Conservation (phyloP, 2,113 vertebrate species). For the Varanus salvator region DNA sequence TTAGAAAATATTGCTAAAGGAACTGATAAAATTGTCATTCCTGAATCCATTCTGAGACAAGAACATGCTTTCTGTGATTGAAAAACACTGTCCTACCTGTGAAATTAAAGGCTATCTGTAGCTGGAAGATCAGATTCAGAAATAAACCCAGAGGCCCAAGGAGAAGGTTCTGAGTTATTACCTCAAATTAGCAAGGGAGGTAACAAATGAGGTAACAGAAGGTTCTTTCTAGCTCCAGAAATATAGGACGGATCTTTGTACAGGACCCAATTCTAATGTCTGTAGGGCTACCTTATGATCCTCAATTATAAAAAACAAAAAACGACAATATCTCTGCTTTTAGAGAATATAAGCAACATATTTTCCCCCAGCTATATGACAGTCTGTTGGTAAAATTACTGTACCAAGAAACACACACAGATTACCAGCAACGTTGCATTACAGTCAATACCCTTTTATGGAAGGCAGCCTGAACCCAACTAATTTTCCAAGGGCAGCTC, state of each 20-base stretch:
- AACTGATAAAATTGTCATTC: background rate
- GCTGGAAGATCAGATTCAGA: background rate
- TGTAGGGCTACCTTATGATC: background rate
- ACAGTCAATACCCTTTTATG: background rate
- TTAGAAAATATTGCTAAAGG: background rate
- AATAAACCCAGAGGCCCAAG: background rate
- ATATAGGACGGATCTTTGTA: background rate
- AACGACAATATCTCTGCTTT: background rate
- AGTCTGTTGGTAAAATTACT: background rate
- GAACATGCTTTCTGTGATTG: background rate
- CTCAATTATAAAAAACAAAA: background rate
- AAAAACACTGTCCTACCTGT: background rate
- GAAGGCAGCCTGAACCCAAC: background rate
- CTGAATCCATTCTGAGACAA: background rate
- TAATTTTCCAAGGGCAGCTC: background rate
- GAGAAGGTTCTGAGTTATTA: background rate
- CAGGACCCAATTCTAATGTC: background rate
- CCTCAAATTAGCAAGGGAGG: background rate
- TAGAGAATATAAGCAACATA: background rate
- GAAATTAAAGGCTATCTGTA: background rate
- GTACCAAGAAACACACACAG: background rate
- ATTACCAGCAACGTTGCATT: background rate
- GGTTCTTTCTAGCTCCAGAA: background rate
- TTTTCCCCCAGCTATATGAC: too few relatives aligned
- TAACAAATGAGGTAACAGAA: background rate